Evolutionary conservation across 1,140 invertebrate species (phyloP).

Genomic region (Apis dorsata): DNA sequence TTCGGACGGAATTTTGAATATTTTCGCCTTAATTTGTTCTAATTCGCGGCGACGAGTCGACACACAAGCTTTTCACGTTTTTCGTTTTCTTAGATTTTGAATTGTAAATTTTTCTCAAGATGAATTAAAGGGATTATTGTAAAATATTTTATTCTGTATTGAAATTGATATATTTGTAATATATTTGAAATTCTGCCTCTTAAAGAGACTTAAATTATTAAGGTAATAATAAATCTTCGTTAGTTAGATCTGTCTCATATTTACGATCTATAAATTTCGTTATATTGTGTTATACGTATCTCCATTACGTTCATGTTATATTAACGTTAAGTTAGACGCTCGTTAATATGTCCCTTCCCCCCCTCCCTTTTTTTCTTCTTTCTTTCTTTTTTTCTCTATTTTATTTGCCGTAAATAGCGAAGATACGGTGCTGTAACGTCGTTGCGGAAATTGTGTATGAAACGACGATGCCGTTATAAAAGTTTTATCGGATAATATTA

Average conservation of each 20-base stretch:
- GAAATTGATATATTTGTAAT: too few relatives aligned
- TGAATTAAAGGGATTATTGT: too few relatives aligned
- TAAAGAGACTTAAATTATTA: too few relatives aligned
- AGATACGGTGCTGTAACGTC: conserved; percentile 13
- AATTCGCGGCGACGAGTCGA: too few relatives aligned
- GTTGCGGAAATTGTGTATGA: conserved; percentile 34
- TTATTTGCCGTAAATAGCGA: conserved; percentile 33
- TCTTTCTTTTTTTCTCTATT: conserved; percentile 8
- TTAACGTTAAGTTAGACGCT: conserved; percentile 22
- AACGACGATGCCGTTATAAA: conserved; percentile 36
- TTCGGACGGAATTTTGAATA: neutral
- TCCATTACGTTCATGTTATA: conserved; percentile 4
- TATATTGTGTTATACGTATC: neutral
- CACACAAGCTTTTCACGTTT: too few relatives aligned
- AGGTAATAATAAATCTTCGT: neutral
- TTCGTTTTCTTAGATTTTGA: too few relatives aligned
- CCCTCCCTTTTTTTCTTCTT: too few relatives aligned
- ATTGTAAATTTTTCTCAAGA: too few relatives aligned
- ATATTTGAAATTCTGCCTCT: too few relatives aligned
- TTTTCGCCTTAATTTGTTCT: neutral
- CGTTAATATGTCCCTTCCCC: too few relatives aligned
- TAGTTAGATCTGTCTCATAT: neutral
- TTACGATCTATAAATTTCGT: conserved; percentile 9
- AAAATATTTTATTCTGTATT: too few relatives aligned
- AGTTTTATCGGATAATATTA: conserved; percentile 43